Base-by-base conservation (phyloP, 2,113 vertebrate species). In the Rhinichthys klamathensis region DNA sequence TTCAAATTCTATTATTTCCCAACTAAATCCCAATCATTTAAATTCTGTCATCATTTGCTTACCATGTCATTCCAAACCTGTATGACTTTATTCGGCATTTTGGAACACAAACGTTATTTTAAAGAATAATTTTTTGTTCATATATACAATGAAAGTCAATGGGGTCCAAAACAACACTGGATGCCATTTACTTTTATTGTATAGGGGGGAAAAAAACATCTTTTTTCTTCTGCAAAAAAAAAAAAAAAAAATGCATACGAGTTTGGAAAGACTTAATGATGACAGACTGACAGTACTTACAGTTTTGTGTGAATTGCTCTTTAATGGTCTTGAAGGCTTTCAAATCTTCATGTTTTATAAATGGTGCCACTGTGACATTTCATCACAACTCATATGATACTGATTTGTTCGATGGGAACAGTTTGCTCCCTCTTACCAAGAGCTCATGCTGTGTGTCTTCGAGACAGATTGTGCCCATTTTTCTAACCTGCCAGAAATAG, bases 371-470 rank as follows among this genome's bases (percentile, higher is more conserved):
- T 3, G 63, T 67, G 15, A 67, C 2, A 27, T 65, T 30, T 67
- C 27, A 16, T 67, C 32, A 70, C 35, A 69, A 41, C 16, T 70
- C 32, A 2, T 23, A 70, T 38, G 18, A 70, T 18, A 23, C 16
- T 32, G 74, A 77, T 56, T 32, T 35, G 74, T 35, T 56, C 30
- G 3, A 54, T 76, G 3, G 15, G 73, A 77, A 77, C 49, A 77
- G 8, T 21, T 27, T 77, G 27, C 18, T 77, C 16, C 27, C 74
- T 77, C 16, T 35, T 23, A 79, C 32, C 76, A 79, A 79, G 56
- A 25, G 54, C 49, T 56, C 35, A 70, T 38, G 51, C 75, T 78
- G 75, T 58, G 75, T 58, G 32, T 58, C 75, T 58, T 73, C 23
- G 21, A 35, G 51, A 10, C 10, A 35, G 75, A 35, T 9, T 58